Conservation (phyloP, 1,140 invertebrate genomes). For the Agrypnia vestita region DNA sequence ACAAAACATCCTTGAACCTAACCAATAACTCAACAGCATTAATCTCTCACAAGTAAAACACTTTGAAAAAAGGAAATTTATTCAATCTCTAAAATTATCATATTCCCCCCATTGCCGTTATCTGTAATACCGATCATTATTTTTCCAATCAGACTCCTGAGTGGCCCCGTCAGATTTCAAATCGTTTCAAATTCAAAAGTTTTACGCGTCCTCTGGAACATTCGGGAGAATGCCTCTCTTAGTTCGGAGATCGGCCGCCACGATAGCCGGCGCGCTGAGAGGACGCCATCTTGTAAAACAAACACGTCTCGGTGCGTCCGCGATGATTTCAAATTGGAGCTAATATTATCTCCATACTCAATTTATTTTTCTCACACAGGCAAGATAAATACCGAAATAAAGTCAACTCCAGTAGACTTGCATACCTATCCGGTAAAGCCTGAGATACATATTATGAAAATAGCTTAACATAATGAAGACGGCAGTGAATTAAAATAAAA, state of each 20-base stretch:
- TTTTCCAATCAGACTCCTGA: not conserved
- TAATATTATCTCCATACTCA: not conserved
- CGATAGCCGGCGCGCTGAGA: not conserved
- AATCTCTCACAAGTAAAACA: not conserved
- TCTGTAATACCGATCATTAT: not conserved
- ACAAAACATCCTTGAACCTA: too few species aligned
- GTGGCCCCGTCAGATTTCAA: not conserved
- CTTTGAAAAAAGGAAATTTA: not conserved
- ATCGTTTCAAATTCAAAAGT: not conserved
- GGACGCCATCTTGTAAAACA: slow-evolving; percentile 12
- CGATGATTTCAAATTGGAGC: not conserved
- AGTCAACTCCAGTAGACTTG: not conserved
- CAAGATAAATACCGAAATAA: not conserved
- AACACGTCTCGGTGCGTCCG: not conserved
- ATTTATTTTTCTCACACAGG: not conserved
- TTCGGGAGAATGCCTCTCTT: not conserved
- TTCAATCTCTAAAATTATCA: not conserved
- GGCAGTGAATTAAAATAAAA: not conserved
- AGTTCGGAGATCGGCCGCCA: not conserved
- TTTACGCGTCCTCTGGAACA: not conserved
- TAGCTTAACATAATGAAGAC: too few species aligned
- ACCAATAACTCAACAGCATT: too few species aligned
- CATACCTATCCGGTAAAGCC: not conserved
- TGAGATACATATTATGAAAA: too few species aligned
- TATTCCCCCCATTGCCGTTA: not conserved